These are phyloP conservation scores for Micronycteris hirsuta DNA, from an alignment of 2,113 vertebrate genomes.

Conservation along the genomic window DNA sequence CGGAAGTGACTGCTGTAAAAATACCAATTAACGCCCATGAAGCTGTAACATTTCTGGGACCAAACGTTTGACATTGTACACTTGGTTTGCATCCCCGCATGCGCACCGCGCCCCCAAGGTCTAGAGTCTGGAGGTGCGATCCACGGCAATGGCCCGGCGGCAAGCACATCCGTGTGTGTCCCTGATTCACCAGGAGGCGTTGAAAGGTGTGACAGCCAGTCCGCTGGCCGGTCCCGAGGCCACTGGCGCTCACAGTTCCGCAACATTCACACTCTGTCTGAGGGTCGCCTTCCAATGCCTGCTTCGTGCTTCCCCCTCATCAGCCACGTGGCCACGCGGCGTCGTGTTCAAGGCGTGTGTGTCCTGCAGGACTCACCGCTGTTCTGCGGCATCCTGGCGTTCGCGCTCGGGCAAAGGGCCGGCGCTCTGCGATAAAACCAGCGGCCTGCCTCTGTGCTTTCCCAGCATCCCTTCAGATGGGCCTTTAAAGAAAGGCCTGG, in stretches of 20 bases:
- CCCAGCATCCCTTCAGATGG: not conserved
- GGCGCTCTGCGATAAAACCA: not conserved
- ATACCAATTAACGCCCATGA: not conserved
- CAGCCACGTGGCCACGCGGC: not conserved
- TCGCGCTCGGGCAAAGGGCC: not conserved
- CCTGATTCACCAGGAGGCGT: not conserved
- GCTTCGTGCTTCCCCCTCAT: rapidly evolving
- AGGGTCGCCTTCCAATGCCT: not conserved
- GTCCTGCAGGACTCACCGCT: not conserved
- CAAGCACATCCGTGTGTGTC: not conserved
- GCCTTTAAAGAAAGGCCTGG: not conserved
- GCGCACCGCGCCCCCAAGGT: not conserved
- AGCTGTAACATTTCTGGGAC: not conserved
- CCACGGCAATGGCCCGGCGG: not conserved
- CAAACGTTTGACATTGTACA: not conserved
- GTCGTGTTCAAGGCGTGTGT: rapidly evolving
- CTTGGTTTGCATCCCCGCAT: not conserved
- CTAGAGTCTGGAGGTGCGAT: not conserved
- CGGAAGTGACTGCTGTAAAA: not conserved
- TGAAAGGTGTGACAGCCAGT: not conserved
- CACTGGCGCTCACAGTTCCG: not conserved
- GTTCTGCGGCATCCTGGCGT: not conserved
- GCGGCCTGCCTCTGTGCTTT: not conserved
- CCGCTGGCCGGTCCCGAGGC: not conserved
- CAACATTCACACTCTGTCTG: not conserved